Percentiles rank a stretch among this genome's conserved stretches.
Conservation (phyloP, 1,140 invertebrate genomes). For the Wasmannia auropunctata region DNA sequence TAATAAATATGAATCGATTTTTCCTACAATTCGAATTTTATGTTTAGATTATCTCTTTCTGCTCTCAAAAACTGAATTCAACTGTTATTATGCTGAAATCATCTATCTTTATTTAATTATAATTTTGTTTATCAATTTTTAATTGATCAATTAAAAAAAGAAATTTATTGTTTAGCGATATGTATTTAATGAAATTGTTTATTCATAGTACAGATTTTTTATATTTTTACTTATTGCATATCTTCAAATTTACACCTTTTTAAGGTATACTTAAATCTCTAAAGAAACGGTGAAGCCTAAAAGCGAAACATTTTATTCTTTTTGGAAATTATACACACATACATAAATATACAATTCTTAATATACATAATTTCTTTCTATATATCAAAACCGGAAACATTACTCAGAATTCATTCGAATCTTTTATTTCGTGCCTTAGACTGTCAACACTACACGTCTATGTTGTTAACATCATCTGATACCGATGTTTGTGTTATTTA, state of each 20-base stretch:
- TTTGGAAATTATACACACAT: not conserved
- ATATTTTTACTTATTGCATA: not conserved
- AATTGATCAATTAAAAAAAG: not conserved
- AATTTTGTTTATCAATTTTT: not conserved
- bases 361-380: not conserved
- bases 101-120: not conserved
- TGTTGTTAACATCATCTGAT: conserved; percentile 31
- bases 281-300: not conserved
- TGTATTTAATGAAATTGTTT: not conserved
- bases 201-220: not conserved
- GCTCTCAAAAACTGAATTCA: not conserved
- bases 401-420: not conserved
- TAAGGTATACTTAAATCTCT: not conserved
- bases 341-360: too few relatives aligned
- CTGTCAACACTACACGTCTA: not conserved
- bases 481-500: conserved; percentile 52
- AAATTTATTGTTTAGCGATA: not conserved
- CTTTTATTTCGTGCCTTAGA: not conserved
- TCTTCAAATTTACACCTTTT: not conserved
- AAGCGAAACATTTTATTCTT: not conserved
- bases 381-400: conserved; percentile 13
- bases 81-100: not conserved
- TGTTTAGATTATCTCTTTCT: not conserved
- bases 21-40: not conserved
- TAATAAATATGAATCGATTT: not conserved